A percentile compares a stretch with the other conserved stretches of the same genome.
Evolutionary conservation across 2,113 vertebrate species (phyloP).

Genomic region (Ursus arctos): DNA sequence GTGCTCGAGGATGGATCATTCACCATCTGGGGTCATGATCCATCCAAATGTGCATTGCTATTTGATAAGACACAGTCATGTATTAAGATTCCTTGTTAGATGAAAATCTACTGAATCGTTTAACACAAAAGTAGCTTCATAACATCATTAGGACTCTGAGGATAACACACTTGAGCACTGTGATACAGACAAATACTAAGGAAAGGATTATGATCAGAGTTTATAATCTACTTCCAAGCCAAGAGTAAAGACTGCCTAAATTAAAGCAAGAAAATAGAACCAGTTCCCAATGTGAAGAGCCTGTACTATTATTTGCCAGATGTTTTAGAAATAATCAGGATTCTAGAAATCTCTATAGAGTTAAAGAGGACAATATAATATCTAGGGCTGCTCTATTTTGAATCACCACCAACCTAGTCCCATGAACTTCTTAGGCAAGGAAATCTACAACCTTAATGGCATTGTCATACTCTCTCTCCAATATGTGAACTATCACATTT

Average conservation of each 20-base stretch:
- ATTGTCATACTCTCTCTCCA: background rate
- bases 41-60: background rate
- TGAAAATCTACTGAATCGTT: background rate
- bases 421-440: background rate
- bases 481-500: background rate
- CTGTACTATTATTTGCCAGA: background rate
- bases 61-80: background rate
- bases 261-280: conserved; percentile 46
- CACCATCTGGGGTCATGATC: background rate
- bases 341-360: background rate
- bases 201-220: background rate
- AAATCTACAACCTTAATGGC: background rate
- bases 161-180: background rate
- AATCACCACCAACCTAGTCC: background rate
- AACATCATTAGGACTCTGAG: background rate
- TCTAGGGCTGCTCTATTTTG: background rate
- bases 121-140: background rate
- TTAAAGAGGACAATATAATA: background rate
- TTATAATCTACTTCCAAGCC: conserved; percentile 7
- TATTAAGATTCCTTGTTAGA: background rate
- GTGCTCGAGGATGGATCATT: background rate
- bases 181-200: background rate
- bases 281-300: background rate
- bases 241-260: background rate
- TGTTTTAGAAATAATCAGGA: conserved; percentile 17